Conservation (phyloP, 1,140 invertebrate species). For the Heliothis virescens region DNA sequence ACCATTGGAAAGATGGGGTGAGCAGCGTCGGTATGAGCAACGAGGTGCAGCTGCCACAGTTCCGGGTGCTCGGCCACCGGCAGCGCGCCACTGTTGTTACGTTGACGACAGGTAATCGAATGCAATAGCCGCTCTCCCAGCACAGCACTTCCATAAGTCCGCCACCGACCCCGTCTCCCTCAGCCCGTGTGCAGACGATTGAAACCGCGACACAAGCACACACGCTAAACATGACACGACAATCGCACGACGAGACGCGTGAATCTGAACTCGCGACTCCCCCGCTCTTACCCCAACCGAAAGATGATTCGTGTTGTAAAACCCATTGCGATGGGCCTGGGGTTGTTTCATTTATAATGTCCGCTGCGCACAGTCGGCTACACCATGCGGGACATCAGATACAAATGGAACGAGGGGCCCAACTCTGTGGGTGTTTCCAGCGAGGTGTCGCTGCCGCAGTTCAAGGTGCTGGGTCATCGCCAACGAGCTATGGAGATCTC, state of each 20-base stretch:
- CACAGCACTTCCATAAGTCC: constrained; percentile 77
- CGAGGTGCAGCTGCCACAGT: constrained; percentile 97
- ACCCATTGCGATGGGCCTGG: constrained; percentile 89
- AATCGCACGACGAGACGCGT: constrained; percentile 80
- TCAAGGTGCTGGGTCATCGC: constrained; percentile 96
- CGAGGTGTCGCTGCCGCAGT: constrained; percentile 97
- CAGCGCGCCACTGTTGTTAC: constrained; percentile 96
- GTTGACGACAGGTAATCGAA: constrained; percentile 95
- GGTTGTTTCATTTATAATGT: constrained; percentile 89
- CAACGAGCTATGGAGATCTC: constrained; percentile 96
- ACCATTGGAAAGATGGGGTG: constrained; percentile 96
- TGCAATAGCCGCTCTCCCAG: constrained; percentile 72
- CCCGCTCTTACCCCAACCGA: constrained; percentile 80
- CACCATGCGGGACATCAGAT: constrained; percentile 98
- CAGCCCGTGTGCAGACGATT: constrained; percentile 80
- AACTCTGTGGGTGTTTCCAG: constrained; percentile 96
- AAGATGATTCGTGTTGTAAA: constrained; percentile 85
- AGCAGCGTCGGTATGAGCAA: constrained; percentile 96
- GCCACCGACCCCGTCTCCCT: constrained; percentile 82
- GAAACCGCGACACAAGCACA: constrained; percentile 79
- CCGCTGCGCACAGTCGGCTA: constrained; percentile 94
- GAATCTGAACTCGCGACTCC: constrained; percentile 70
- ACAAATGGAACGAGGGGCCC: constrained; percentile 97
- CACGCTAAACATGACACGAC: constrained; percentile 78
- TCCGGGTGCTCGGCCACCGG: constrained; percentile 96